Conservation (phyloP, 2,888 invertebrate genomes). For the Mystacides longicornis region DNA sequence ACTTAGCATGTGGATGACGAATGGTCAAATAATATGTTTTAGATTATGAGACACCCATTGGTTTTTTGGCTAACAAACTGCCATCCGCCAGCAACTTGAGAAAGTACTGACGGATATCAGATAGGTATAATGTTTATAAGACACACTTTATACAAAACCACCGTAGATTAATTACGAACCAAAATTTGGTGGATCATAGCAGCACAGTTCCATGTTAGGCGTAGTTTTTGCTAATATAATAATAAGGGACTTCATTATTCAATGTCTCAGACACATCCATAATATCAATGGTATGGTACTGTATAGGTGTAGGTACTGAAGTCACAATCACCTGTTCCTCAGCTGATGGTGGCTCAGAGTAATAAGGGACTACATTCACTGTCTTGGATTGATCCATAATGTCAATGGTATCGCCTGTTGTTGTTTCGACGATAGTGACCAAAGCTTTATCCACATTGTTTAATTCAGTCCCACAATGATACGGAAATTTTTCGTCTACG, state of each 20-base stretch:
- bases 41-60: too few relatives aligned
- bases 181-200: too few relatives aligned
- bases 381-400: neutral
- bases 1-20: too few relatives aligned
- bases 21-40: too few relatives aligned
- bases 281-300: neutral
- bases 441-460: neutral
- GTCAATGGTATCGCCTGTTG: neutral
- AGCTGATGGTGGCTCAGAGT: neutral
- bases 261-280: neutral
- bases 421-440: neutral
- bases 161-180: too few relatives aligned
- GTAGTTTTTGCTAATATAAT: neutral
- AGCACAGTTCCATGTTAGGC: neutral
- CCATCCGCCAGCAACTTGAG: too few relatives aligned
- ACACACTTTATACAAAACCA: too few relatives aligned
- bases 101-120: too few relatives aligned
- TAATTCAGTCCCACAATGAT: neutral
- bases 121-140: too few relatives aligned
- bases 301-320: neutral
- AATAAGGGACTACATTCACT: neutral
- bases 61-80: too few relatives aligned
- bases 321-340: neutral
- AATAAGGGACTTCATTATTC: neutral
- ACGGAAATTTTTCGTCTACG: neutral